phyloP scores from a whole-genome alignment of 2,113 vertebrate species.

The Silurus glanis region DNA sequence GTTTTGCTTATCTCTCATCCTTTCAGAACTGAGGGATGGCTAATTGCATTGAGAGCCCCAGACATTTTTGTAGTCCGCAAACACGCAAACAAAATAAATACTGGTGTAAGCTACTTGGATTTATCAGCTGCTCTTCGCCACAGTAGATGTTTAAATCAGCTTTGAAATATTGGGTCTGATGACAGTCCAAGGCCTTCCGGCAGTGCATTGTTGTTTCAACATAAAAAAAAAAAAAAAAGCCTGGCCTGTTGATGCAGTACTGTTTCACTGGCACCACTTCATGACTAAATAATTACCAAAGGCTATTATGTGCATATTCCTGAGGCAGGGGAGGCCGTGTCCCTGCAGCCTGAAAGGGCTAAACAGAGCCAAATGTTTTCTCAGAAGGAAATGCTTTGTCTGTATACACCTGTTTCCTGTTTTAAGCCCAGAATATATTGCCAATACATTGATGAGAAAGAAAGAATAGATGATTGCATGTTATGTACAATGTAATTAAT shows the following conservation, averaged over 20 bases:
- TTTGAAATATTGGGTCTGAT: slow-evolving; percentile 66
- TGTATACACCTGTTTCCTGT: slow-evolving; percentile 41
- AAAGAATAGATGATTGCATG: neutral
- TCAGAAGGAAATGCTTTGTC: slow-evolving; percentile 43
- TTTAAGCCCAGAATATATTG: slow-evolving; percentile 25
- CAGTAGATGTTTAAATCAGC: slow-evolving; percentile 68
- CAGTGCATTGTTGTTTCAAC: slow-evolving; percentile 63
- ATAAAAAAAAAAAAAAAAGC: slow-evolving; percentile 58
- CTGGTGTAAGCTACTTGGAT: slow-evolving; percentile 8
- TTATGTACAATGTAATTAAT: neutral
- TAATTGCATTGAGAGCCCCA: neutral
- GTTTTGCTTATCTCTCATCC: neutral
- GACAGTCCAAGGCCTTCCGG: slow-evolving; percentile 60
- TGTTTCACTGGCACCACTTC: slow-evolving; percentile 73
- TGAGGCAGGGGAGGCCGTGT: slow-evolving; percentile 64
- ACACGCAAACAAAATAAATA: slow-evolving; percentile 15
- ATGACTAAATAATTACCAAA: slow-evolving; percentile 75
- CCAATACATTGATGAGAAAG: slow-evolving; percentile 16
- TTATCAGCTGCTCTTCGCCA: slow-evolving; percentile 40
- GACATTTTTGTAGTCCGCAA: slow-evolving; percentile 25
- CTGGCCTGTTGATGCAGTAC: slow-evolving; percentile 67
- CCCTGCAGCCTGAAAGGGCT: slow-evolving; percentile 68
- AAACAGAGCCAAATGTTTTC: slow-evolving; percentile 58
- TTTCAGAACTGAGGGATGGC: neutral
- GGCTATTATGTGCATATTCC: slow-evolving; percentile 65